Evolutionary conservation across 2,113 vertebrate genomes (phyloP).

Genomic region (Catharus bicknelli): DNA sequence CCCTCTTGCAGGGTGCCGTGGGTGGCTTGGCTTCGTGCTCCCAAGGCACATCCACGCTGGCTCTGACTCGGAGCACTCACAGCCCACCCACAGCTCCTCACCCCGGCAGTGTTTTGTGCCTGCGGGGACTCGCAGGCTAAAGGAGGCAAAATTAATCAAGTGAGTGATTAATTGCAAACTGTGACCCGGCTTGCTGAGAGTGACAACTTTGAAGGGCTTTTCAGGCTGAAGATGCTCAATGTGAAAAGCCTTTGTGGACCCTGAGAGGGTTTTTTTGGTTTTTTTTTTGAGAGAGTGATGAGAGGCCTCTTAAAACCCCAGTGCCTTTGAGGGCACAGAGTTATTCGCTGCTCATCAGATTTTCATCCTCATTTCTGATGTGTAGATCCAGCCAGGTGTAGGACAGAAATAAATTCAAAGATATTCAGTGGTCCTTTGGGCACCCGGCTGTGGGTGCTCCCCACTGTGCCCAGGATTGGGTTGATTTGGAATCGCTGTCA

Average conservation of each 20-base stretch:
- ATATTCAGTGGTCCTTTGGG: neutral
- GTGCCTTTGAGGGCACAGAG: neutral
- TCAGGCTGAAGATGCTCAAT: neutral
- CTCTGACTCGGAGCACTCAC: fast-evolving
- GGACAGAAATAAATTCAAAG: neutral
- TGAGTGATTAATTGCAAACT: conserved; percentile 7
- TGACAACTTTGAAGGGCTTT: neutral
- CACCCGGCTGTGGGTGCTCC: neutral
- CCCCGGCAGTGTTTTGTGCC: fast-evolving
- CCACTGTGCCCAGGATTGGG: neutral
- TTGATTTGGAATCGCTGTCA: neutral
- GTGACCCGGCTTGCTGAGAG: neutral
- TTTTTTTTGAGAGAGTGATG: neutral
- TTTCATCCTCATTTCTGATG: neutral
- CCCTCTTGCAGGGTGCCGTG: neutral
- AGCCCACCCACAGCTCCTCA: neutral
- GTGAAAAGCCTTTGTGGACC: neutral
- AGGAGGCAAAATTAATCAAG: conserved; percentile 23
- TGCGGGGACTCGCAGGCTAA: neutral
- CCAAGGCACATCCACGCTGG: fast-evolving
- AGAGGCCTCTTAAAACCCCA: neutral
- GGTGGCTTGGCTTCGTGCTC: fast-evolving
- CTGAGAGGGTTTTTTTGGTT: neutral
- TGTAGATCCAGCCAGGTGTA: neutral
- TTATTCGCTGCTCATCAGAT: neutral